phyloP scores from a whole-genome alignment of 2,113 vertebrate genomes.

The Actinemys pallida region DNA sequence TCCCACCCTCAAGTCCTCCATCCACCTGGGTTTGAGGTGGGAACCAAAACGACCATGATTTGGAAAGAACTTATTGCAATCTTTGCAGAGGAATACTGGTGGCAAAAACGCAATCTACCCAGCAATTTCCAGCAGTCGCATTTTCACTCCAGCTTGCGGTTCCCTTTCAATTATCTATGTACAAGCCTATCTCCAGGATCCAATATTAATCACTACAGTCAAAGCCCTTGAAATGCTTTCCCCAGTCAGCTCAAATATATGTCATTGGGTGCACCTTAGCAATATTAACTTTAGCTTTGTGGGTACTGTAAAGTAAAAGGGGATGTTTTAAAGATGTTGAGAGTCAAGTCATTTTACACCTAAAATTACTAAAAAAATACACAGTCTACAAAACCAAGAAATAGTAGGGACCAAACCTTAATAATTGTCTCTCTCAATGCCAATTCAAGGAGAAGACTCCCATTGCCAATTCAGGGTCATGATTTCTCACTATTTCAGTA shows the following conservation, averaged over 20 bases:
- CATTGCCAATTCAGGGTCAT: neutral
- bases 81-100: neutral
- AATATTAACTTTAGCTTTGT: neutral
- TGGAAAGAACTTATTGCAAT: neutral
- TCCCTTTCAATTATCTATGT: neutral
- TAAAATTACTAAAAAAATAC: neutral
- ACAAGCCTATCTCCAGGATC: neutral
- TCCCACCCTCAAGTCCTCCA: neutral
- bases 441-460: neutral
- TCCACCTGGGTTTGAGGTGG: fast-evolving
- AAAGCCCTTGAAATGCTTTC: neutral
- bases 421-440: neutral
- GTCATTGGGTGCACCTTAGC: neutral
- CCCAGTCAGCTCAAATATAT: neutral
- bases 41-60: neutral
- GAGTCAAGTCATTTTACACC: neutral
- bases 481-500: neutral
- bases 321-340: neutral
- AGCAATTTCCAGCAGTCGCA: neutral
- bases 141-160: neutral
- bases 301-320: neutral
- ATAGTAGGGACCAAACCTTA: neutral
- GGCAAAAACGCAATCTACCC: neutral
- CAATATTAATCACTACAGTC: neutral
- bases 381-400: neutral